Conservation (phyloP, 1,140 invertebrate genomes). For the Hesperophylax magnus region DNA sequence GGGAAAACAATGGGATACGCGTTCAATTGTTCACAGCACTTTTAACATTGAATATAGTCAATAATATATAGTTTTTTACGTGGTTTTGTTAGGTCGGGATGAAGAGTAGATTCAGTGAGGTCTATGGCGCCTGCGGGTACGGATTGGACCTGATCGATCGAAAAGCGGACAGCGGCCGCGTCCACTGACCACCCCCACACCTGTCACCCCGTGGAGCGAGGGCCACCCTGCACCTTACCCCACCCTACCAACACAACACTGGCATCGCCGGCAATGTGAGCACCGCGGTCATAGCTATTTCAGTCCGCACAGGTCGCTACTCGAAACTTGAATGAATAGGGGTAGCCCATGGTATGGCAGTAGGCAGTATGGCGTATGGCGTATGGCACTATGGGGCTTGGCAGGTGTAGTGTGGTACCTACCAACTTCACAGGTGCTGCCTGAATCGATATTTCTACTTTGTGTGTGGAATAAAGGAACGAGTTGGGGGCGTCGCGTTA, state of each 20-base stretch:
- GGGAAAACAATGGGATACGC: constrained; percentile 7
- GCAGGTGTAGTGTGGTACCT: constrained; percentile 26
- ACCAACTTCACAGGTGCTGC: constrained; percentile 49
- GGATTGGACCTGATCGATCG: constrained; percentile 56
- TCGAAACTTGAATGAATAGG: constrained; percentile 23
- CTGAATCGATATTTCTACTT: constrained; percentile 52
- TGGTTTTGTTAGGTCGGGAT: constrained; percentile 13
- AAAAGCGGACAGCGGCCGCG: constrained; percentile 51
- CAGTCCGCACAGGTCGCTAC: constrained; percentile 26
- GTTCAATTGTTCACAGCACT: background rate
- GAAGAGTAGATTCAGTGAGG: background rate
- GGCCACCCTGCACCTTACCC: background rate
- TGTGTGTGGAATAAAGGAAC: constrained; percentile 48
- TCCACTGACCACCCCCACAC: constrained; percentile 49
- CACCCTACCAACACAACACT: background rate
- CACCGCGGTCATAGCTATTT: constrained; percentile 6
- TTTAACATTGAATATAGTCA: background rate
- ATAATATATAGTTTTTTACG: background rate
- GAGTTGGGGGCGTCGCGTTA: constrained; percentile 33
- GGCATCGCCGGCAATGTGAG: background rate
- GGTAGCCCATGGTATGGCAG: constrained; percentile 20
- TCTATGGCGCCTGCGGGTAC: constrained; percentile 52
- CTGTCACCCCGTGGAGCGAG: constrained; percentile 16
- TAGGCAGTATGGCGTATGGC: constrained; percentile 25
- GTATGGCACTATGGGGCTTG: constrained; percentile 10